Base-by-base conservation (phyloP, 2,888 invertebrate genomes). In the Agrochola lychnidis region DNA sequence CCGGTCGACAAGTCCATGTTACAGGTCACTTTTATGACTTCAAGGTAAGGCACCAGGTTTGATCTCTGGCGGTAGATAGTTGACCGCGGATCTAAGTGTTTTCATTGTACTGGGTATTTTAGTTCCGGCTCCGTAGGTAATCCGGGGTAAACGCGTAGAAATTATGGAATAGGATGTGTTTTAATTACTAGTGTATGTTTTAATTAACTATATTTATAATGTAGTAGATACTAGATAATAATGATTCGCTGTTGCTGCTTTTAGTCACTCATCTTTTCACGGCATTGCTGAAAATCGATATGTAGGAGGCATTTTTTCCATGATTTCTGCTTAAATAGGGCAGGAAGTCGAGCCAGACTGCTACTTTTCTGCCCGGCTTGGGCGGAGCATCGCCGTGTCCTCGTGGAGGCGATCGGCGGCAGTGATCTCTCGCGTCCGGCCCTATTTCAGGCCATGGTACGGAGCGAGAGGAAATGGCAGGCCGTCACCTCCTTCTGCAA, bases 31-130 rank as follows among this genome's bases (percentile, higher is more conserved):
- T 70, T 82, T 85, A 87, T 73, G 77, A 73, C 88, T 91, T 92
- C 93, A 95, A 95, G 95, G 95, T 91, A 88, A 94, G 81, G 61
- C 82, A 74, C 88, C 83, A 86, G 89, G 83, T 93, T 92, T 92
- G 93, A 93, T 94, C 93, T 94, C 91, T 5, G 36, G 89, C 86
- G 88, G 85, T 86, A 90, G 92, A 93, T 93, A 93, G 88, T 89
- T 92, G 90, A 90, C 92, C 91, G 89, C 92, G 89, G 91, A 90
- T 93, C 85, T 89, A 48, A 76, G 84, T 69, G 92, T 92, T 91
- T 92, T 87, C 91, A 91, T 90, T 92, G 83, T 83, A 45, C 16
- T 12, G 67, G 72, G 76, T 74, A 70, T 59, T 63, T 70, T 72
- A 85, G 79, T 81, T 84, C 79, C 84, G 85, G 70, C 62, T 79